These are phyloP conservation scores for Mus spicilegus DNA, from an alignment of 2,113 vertebrate genomes.

Conservation along the genomic window DNA sequence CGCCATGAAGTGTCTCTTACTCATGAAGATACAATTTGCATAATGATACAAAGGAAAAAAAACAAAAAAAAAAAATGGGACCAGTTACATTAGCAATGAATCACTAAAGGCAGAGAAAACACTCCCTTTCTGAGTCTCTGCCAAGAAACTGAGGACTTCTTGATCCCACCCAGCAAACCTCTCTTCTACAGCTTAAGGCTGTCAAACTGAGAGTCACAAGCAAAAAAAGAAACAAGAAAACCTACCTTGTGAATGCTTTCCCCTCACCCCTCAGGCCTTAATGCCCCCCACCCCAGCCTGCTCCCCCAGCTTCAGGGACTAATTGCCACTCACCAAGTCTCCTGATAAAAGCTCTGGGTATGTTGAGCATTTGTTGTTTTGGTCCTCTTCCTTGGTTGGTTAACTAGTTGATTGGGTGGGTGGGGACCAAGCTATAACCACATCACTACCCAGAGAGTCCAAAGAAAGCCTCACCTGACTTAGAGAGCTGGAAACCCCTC, in stretches of 20 bases:
- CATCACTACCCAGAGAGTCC: slow-evolving; percentile 3
- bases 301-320: neutral
- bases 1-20: neutral
- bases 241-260: neutral
- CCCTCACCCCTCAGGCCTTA: neutral
- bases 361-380: neutral
- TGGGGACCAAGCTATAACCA: neutral
- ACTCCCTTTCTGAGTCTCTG: neutral
- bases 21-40: neutral
- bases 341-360: neutral
- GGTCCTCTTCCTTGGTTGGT: neutral
- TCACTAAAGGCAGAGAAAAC: neutral
- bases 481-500: slow-evolving; percentile 15
- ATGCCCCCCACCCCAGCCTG: neutral
- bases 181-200: neutral
- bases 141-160: neutral
- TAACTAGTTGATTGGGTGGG: neutral
- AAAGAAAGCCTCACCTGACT: neutral
- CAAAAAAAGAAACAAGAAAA: neutral
- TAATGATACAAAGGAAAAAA: neutral
- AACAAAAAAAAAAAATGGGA: neutral
- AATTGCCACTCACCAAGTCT: neutral
- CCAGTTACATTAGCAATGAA: slow-evolving; percentile 33
- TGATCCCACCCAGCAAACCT: neutral
- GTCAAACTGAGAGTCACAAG: slow-evolving; percentile 28